A percentile compares a stretch with the other conserved stretches of the same genome.
Evolutionary conservation across 2,797 vertebrate species (phyloP).

Genomic region (Smutsia temminckii): DNA sequence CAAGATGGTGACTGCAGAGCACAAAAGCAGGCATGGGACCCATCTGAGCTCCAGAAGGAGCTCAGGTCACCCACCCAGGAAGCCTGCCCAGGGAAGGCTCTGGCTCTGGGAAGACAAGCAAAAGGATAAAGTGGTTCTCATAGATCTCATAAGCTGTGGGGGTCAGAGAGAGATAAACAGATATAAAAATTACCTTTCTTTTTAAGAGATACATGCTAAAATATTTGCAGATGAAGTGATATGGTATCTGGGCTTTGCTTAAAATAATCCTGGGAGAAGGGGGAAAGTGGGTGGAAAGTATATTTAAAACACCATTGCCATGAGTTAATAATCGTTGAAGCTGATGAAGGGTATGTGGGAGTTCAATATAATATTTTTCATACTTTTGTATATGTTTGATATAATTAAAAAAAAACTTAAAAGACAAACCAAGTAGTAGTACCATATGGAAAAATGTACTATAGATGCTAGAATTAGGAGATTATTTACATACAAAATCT

Average conservation of each 20-base stretch:
- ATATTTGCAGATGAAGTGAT: constrained; percentile 1
- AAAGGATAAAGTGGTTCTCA: background rate
- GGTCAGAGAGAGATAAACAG: background rate
- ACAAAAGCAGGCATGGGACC: background rate
- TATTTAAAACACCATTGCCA: background rate
- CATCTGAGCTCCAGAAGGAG: background rate
- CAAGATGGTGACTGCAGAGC: background rate
- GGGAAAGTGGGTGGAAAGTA: background rate
- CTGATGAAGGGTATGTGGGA: background rate
- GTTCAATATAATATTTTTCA: background rate
- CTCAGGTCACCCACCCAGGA: accelerated
- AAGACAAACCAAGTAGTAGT: background rate
- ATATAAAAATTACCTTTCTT: constrained; percentile 4
- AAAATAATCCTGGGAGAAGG: background rate
- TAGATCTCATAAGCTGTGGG: background rate
- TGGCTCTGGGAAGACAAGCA: background rate
- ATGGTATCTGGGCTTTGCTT: background rate
- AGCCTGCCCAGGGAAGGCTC: background rate
- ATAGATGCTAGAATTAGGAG: background rate
- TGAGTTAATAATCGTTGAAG: background rate
- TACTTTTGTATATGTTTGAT: background rate
- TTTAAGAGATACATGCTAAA: constrained; percentile 14
- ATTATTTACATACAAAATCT: background rate
- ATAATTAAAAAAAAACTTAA: background rate
- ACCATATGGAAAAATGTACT: background rate